Evolutionary conservation across 1,140 invertebrate species (phyloP).

Genomic region (Drosophila kurseongensis): DNA sequence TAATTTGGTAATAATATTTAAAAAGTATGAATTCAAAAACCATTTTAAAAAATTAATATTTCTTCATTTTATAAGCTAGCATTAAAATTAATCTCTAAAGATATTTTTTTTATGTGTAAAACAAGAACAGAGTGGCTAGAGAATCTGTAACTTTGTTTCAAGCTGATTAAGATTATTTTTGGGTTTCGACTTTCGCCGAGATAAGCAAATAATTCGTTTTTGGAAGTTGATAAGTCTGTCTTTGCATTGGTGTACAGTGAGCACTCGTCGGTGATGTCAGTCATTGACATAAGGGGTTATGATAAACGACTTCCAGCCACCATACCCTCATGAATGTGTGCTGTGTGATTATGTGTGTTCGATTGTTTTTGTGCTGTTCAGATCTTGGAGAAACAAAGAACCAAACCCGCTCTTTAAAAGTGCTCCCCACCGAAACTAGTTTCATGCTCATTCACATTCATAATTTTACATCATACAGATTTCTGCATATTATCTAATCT

Average conservation of each 20-base stretch:
- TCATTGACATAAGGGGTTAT: neutral
- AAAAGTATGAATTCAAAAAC: too few relatives aligned
- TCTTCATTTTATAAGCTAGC: too few relatives aligned
- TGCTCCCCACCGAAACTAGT: neutral
- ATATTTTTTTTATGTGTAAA: neutral
- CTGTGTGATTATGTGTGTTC: constrained; percentile 1
- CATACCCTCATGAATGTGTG: neutral
- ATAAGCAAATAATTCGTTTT: constrained; percentile 55
- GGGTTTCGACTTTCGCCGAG: constrained; percentile 58
- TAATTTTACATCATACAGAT: too few relatives aligned
- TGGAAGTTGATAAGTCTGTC: constrained; percentile 26
- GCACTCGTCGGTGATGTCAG: constrained; percentile 5
- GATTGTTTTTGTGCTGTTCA: neutral
- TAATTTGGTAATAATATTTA: too few relatives aligned
- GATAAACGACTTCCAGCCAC: constrained; percentile 17
- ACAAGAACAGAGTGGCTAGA: constrained; percentile 5
- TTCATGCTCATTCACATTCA: constrained; percentile 1
- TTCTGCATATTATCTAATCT: too few relatives aligned
- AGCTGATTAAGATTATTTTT: constrained; percentile 60
- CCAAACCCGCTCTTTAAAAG: constrained; percentile 1
- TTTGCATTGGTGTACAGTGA: constrained; percentile 21
- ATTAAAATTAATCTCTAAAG: too few relatives aligned
- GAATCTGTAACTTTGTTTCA: constrained; percentile 32
- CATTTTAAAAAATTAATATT: too few relatives aligned
- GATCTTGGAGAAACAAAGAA: constrained; percentile 10